Percentiles rank a stretch among this genome's conserved stretches.
Evolutionary conservation across 1,140 invertebrate species (phyloP).

Genomic region (Dryas iulia): DNA sequence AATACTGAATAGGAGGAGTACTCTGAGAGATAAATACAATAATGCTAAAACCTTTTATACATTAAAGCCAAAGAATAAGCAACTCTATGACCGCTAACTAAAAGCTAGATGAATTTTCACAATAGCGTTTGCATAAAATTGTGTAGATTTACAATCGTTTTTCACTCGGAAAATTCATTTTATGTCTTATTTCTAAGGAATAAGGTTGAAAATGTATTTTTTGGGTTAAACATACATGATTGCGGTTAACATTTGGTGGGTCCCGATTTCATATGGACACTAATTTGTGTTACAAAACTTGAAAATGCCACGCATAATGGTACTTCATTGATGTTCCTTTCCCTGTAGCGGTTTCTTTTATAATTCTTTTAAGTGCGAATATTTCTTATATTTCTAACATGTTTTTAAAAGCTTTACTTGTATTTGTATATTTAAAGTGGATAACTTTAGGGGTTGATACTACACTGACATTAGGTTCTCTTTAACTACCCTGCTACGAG

Average conservation of each 20-base stretch:
- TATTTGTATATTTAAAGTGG: no score
- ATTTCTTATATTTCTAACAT: neutral
- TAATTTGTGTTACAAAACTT: conserved; percentile 55
- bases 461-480: no score
- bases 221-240: conserved; percentile 5
- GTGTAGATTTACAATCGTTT: neutral
- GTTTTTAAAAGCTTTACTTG: neutral
- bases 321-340: conserved; percentile 48
- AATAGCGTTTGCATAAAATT: neutral
- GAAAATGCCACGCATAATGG: conserved; percentile 42
- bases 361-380: neutral
- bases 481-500: no score
- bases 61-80: neutral
- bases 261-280: conserved; percentile 54
- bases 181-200: conserved; percentile 10
- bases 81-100: neutral
- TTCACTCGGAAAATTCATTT: conserved; percentile 23
- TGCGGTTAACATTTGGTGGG: conserved; percentile 44
- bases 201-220: neutral
- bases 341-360: conserved; percentile 29
- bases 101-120: neutral
- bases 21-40: conserved; percentile 22
- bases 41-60: neutral
- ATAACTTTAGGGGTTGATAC: no score
- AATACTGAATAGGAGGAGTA: conserved; percentile 41